Conservation (phyloP, 2,888 invertebrate genomes). For the Gnatocerus cornutus region DNA sequence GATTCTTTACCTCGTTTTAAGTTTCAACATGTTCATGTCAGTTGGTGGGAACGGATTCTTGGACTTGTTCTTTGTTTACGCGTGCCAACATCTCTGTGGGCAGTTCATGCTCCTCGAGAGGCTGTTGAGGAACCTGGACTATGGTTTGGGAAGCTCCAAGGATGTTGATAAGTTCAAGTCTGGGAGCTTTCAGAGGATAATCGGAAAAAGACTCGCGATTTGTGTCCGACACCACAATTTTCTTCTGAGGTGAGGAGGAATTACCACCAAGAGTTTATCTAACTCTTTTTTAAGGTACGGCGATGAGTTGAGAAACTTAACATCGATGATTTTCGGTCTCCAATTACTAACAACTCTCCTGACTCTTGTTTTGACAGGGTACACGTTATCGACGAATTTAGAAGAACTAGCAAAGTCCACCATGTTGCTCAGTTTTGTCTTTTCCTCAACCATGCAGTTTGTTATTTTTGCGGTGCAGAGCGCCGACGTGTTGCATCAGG, state of each 20-base stretch:
- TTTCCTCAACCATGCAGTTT: slow-evolving; percentile 47
- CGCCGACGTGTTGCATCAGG: slow-evolving; percentile 34
- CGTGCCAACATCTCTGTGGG: slow-evolving; percentile 50
- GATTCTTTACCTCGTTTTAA: slow-evolving; percentile 47
- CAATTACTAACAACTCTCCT: slow-evolving; percentile 52
- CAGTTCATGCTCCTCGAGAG: slow-evolving; percentile 52
- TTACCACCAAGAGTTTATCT: neutral
- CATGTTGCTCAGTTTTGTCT: slow-evolving; percentile 47
- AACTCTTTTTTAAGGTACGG: slow-evolving; percentile 48
- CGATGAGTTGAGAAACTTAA: slow-evolving; percentile 46
- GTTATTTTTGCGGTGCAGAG: slow-evolving; percentile 48
- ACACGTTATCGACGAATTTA: slow-evolving; percentile 47
- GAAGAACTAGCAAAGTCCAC: slow-evolving; percentile 48
- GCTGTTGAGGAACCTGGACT: slow-evolving; percentile 48
- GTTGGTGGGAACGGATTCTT: slow-evolving; percentile 51
- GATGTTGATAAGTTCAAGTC: slow-evolving; percentile 52
- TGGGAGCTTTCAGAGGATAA: slow-evolving; percentile 49
- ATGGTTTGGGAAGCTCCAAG: slow-evolving; percentile 36
- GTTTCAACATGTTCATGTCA: slow-evolving; percentile 51
- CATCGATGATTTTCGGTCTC: slow-evolving; percentile 46
- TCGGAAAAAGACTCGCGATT: slow-evolving; percentile 49
- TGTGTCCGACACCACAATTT: slow-evolving; percentile 53
- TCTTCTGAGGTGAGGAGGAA: slow-evolving; percentile 48
- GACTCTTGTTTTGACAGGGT: slow-evolving; percentile 50
- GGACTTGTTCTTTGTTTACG: slow-evolving; percentile 51